Conservation (phyloP, 2,888 invertebrate species). For the Subacronicta megacephala region DNA sequence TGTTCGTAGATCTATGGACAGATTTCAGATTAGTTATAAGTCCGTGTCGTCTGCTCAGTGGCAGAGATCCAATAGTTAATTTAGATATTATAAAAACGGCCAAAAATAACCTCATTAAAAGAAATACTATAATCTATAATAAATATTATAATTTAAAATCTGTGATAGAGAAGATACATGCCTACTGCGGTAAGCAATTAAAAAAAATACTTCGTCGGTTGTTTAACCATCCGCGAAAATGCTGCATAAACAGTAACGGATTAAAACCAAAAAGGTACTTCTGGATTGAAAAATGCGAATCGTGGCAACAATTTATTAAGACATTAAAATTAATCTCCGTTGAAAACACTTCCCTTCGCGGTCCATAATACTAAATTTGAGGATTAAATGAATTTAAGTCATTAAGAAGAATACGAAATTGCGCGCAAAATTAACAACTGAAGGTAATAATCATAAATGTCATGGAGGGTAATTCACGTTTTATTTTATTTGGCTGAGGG, state of each 20-base stretch:
- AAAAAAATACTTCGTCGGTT: no score
- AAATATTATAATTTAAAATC: no score
- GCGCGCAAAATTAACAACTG: slow-evolving; percentile 46
- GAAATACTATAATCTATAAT: no score
- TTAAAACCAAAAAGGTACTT: slow-evolving; percentile 21
- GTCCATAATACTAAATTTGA: slow-evolving; percentile 49
- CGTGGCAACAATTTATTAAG: slow-evolving; percentile 34
- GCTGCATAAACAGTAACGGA: slow-evolving; percentile 5
- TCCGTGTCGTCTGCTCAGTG: no score
- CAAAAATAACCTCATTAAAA: no score
- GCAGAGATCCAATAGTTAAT: no score
- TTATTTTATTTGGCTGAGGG: slow-evolving; percentile 39
- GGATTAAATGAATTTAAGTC: slow-evolving; percentile 44
- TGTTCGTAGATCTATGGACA: no score
- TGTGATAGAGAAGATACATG: no score
- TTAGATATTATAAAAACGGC: no score
- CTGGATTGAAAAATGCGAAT: slow-evolving; percentile 28
- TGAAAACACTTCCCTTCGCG: slow-evolving; percentile 40
- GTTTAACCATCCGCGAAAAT: not conserved
- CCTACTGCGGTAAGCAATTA: no score
- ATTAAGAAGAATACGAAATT: slow-evolving; percentile 38
- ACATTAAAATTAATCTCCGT: slow-evolving; percentile 49
- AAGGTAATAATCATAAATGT: slow-evolving; percentile 55
- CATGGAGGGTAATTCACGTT: slow-evolving; percentile 32
- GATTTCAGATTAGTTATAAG: no score